A percentile compares a stretch with the other conserved stretches of the same genome.
Evolutionary conservation across 2,888 invertebrate species (phyloP).

Genomic region (Melieria picta): DNA sequence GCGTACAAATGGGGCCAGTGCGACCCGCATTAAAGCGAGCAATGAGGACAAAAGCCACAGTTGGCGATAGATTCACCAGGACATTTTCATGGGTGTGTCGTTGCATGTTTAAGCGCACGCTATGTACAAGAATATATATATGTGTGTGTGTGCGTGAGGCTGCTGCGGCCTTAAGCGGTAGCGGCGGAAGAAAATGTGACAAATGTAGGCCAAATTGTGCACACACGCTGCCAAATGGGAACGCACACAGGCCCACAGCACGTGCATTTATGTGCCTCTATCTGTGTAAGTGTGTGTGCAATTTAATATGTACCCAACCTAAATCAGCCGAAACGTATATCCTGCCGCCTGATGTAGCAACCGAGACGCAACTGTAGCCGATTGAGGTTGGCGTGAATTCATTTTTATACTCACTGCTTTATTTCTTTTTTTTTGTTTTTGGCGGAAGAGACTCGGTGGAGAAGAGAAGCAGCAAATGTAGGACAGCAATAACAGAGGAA

Average conservation of each 20-base stretch:
- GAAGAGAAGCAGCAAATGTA: background rate
- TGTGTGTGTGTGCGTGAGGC: background rate
- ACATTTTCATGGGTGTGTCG: background rate
- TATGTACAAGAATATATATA: background rate
- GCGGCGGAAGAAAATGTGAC: conserved; percentile 22
- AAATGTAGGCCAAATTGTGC: conserved; percentile 44
- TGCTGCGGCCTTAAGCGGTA: background rate
- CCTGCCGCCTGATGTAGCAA: conserved; percentile 21
- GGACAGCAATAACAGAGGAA: background rate
- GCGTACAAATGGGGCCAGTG: too few species aligned
- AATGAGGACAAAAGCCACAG: too few species aligned
- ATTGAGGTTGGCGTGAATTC: too few species aligned
- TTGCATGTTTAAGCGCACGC: background rate
- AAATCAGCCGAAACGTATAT: conserved; percentile 42
- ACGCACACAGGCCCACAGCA: conserved; percentile 41
- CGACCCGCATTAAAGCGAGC: too few species aligned
- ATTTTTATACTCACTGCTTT: background rate
- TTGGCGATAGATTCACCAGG: too few species aligned
- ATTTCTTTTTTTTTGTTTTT: background rate
- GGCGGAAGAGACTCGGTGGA: too few species aligned
- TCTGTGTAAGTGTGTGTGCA: conserved; percentile 9
- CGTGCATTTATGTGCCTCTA: background rate
- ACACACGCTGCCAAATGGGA: conserved; percentile 21
- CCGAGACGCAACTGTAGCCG: too few species aligned
- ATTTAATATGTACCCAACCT: conserved; percentile 39